Evolutionary conservation across 2,113 vertebrate genomes (phyloP), one percentile per base, ranked within the genome.

Genomic region (Crotalus helleri): DNA sequence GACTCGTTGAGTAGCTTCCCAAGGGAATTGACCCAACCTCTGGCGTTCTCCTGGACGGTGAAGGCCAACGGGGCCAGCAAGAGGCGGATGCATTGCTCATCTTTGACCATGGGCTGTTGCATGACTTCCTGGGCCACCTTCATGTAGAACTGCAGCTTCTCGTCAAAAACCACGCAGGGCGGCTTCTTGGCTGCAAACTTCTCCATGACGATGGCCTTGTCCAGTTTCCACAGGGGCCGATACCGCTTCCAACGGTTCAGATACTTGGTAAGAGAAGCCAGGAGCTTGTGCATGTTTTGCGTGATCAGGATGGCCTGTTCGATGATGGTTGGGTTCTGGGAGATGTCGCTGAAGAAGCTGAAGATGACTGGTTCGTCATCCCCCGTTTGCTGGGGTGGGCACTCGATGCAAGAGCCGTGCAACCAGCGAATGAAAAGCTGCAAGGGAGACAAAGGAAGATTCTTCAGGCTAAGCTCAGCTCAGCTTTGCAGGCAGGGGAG

Each of bases 361-460:
- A 99, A 96, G 1, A 95, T 91, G 44, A 98, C 64, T 0, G 97
- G 49, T 92, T 99, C 98, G 0, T 98, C 98, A 0, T 98, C 97
- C 0, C 94, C 95, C 1, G 97, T 91, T 0, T 12, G 97, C 95
- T 99, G 98, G 5, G 98, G 98, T 13, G 98, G 98, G 94, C 99
- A 99, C 19, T 98, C 98, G 2, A 98, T 97, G 92, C 99, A 99
- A 0, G 98, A 98, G 33, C 98, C 98, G 0, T 96, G 97, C 98
- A 99, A 99, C 99, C 99, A 99, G 1, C 99, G 99, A 2, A 98
- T 51, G 85, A 99, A 99, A 74, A 96, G 93, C 99, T 99, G 91
- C 11, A 92, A 91, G 87, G 87, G 89, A 2, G 64, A 87, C n/a
- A 94, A 64, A 96, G 21, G 95, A 39, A 1, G 49, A 26, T n/a